Conservation (phyloP, 2,888 invertebrate genomes). For the Tortricodes alternella region DNA sequence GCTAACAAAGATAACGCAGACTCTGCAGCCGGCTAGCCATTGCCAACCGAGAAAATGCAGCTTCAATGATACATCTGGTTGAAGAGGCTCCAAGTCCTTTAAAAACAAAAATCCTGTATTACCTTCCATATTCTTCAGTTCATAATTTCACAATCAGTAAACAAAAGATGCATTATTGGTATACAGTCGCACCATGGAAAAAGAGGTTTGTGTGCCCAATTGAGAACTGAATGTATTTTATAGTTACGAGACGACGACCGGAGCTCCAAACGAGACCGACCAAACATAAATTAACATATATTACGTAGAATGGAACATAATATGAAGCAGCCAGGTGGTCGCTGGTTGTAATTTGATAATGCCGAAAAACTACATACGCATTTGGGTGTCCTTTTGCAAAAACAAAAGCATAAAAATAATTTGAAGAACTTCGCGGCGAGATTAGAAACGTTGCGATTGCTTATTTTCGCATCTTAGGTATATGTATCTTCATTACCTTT, state of each 20-base stretch:
- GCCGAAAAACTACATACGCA: conserved; percentile 52
- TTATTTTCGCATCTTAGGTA: no score
- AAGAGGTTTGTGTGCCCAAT: conserved; percentile 38
- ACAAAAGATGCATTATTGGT: conserved; percentile 11
- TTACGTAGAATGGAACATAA: conserved; percentile 43
- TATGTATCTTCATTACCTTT: no score
- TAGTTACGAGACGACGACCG: conserved; percentile 39
- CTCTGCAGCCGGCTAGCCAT: conserved; percentile 9
- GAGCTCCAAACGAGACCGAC: conserved; percentile 31
- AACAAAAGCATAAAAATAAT: conserved; percentile 27
- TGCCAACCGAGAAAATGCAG: not conserved
- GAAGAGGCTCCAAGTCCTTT: not conserved
- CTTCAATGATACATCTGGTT: not conserved
- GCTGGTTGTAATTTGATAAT: conserved; percentile 60
- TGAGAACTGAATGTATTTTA: conserved; percentile 46
- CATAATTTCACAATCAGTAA: conserved; percentile 2
- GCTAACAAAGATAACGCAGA: conserved; percentile 16
- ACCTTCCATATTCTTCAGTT: not conserved
- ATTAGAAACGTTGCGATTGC: conserved; percentile 4
- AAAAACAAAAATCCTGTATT: not conserved
- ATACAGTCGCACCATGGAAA: conserved; percentile 1
- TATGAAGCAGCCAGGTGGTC: conserved; percentile 59
- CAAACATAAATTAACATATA: conserved; percentile 51
- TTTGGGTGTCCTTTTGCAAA: conserved; percentile 47
- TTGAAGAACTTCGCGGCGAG: not conserved